Evolutionary conservation across 2,888 invertebrate genomes (phyloP).

Genomic region (Ceraclea dissimilis): DNA sequence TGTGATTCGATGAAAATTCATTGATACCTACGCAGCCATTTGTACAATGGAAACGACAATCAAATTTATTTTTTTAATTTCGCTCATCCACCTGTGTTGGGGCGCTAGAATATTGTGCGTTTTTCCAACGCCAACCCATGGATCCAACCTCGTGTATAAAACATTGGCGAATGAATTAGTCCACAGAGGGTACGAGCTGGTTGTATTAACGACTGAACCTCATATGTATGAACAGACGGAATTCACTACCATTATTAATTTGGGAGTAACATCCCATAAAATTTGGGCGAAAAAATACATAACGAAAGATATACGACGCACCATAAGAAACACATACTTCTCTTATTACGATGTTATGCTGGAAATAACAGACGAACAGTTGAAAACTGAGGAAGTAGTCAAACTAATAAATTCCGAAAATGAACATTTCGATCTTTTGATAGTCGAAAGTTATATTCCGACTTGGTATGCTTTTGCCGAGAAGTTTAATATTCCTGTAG

Average conservation of each 20-base stretch:
- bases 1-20: too few relatives aligned
- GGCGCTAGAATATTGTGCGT: conserved; percentile 12
- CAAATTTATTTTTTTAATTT: too few relatives aligned
- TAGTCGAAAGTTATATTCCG: conserved; percentile 27
- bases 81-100: neutral
- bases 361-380: conserved; percentile 24
- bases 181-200: conserved; percentile 10
- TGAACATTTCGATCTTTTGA: conserved; percentile 29
- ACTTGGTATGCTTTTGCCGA: conserved; percentile 24
- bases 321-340: neutral
- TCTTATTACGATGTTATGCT: conserved; percentile 16
- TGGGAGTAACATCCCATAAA: conserved; percentile 31
- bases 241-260: conserved; percentile 34
- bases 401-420: conserved; percentile 5
- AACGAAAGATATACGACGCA: neutral
- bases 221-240: neutral
- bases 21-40: too few relatives aligned
- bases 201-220: conserved; percentile 8
- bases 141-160: conserved; percentile 10
- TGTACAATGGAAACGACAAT: too few relatives aligned
- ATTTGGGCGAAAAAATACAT: conserved; percentile 23
- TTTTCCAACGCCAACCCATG: conserved; percentile 11
- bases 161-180: conserved; percentile 3
- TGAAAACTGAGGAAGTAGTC: conserved; percentile 22
- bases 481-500: conserved; percentile 28